A percentile compares a stretch with the other conserved stretches of the same genome.
Evolutionary conservation across 2,113 vertebrate genomes (phyloP).

Genomic region (Nicator chloris): DNA sequence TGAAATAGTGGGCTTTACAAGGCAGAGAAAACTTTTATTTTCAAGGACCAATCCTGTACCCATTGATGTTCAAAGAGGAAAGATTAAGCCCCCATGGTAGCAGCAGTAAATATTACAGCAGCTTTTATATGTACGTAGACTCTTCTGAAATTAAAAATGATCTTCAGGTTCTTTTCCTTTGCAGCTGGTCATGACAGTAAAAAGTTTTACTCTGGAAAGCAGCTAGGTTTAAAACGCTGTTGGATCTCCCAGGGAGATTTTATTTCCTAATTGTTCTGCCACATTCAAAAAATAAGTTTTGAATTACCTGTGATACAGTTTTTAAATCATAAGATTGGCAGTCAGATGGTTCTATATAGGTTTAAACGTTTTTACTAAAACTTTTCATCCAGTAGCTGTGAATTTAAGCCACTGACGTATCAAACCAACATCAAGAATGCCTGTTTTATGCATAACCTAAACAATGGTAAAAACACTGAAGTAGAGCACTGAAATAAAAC

Average conservation of each 20-base stretch:
- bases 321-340: not conserved
- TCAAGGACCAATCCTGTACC: not conserved
- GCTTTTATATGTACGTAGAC: not conserved
- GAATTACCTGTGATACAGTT: not conserved
- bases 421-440: not conserved
- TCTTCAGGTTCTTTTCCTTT: not conserved
- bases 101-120: not conserved
- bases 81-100: not conserved
- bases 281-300: not conserved
- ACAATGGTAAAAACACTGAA: not conserved
- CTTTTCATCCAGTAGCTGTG: not conserved
- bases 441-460: not conserved
- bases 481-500: not conserved
- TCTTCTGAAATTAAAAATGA: not conserved
- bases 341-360: not conserved
- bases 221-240: not conserved
- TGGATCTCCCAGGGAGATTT: not conserved
- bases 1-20: not conserved
- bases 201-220: not conserved
- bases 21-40: not conserved
- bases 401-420: not conserved
- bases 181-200: not conserved
- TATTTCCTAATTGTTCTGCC: constrained; percentile 35
- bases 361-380: not conserved
- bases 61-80: not conserved